These are phyloP conservation scores for Pilophorus perplexus DNA, from an alignment of 2,888 invertebrate species.

Conservation along the genomic window DNA sequence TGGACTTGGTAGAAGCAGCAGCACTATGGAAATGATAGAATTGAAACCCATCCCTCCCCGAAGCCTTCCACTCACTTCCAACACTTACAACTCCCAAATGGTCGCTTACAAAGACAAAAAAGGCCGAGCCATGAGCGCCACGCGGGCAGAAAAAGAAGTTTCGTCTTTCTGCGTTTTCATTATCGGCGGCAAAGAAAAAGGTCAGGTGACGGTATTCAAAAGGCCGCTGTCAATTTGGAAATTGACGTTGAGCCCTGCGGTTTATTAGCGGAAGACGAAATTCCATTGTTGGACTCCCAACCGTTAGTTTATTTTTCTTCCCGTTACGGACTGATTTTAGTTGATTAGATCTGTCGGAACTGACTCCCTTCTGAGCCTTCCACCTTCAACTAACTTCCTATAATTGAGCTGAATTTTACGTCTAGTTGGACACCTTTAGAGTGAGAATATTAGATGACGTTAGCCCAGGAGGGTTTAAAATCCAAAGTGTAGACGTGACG, in stretches of 20 bases:
- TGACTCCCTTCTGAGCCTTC: too few species aligned
- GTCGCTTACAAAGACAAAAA: conserved; percentile 43
- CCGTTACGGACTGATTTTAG: too few species aligned
- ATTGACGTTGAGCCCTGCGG: conserved; percentile 59
- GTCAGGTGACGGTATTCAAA: conserved; percentile 71
- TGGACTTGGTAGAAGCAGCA: conserved; percentile 53
- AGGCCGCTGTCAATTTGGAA: conserved; percentile 78
- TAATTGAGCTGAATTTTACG: too few species aligned
- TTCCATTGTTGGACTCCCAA: conserved; percentile 3
- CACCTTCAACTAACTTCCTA: too few species aligned
- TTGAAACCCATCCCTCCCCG: conserved; percentile 50
- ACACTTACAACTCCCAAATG: conserved; percentile 42
- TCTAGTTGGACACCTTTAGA: too few species aligned
- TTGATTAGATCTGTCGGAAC: too few species aligned
- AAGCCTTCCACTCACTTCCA: conserved; percentile 47
- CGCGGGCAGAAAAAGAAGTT: conserved; percentile 56
- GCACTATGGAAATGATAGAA: conserved; percentile 50
- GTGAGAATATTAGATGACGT: too few species aligned
- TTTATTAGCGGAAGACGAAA: conserved; percentile 46
- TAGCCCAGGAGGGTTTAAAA: too few species aligned
- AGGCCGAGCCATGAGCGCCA: conserved; percentile 59
- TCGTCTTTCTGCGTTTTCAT: conserved; percentile 63
- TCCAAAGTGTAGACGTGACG: too few species aligned
- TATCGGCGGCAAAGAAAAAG: conserved; percentile 76
- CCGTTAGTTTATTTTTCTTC: not conserved